Base-by-base conservation (phyloP, 2,797 vertebrate genomes). In the Salmo trutta region DNA sequence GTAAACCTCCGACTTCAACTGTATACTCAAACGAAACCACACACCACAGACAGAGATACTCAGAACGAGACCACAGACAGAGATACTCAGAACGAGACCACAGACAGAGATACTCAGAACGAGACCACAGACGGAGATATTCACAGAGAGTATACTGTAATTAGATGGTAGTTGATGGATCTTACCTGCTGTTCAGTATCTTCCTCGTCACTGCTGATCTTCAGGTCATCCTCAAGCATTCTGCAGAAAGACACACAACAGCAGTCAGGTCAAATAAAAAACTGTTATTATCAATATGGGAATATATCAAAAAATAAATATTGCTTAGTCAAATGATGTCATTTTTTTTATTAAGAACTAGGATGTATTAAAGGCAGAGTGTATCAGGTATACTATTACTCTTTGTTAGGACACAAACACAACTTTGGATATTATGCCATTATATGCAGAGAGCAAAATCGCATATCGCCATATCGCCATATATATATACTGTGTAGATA, bases 171-270 rank as follows among this genome's bases (percentile, higher is more conserved):
- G 74, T 33, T 62, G 71, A 76, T 36, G 62, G 66, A 64, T 53
- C 4, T 95, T 92, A 98, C 97, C 95, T 98, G 96, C 78, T 97
- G 97, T 75, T 97, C 96, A 75, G 89, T 92, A 79, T 99, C 98
- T 52, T 99, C 97, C 90, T 99, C 98, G 69, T 99, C 98, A 78
- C 98, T 99, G 93, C 97, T 99, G 89, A 99, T 95, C 91, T 98
- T 99, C 89, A 99, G 90, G 92, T 99, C 97, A 85, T 99, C 98
- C 89, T 98, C 98, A 92, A 99, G 92, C 97, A 99, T 98, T 84
- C 97, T 97, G 86, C 64, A 74, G 76, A 75, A 73, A 71, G 21
- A 77, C 41, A 70, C 47, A 54, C 14, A 47, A 47, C 10, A 47
- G 53, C 17, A 82, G 53, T 59, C 56, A 73, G 21, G 59, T 62